Conservation (phyloP, 2,888 invertebrate species). For the Meliscaeva auricollis region DNA sequence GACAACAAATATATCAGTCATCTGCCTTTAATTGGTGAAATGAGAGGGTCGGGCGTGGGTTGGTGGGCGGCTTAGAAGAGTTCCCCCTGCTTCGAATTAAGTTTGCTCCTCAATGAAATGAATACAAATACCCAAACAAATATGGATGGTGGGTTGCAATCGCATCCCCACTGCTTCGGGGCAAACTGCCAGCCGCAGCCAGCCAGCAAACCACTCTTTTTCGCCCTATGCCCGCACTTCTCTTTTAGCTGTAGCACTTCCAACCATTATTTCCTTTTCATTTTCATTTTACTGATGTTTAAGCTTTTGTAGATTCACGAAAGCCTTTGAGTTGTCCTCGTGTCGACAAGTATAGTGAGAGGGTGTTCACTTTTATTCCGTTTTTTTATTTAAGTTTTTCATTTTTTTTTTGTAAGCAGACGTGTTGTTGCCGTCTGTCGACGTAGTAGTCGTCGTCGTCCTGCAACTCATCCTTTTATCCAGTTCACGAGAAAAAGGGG, state of each 20-base stretch:
- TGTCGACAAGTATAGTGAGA: conserved; percentile 62
- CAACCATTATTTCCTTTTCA: conserved; percentile 39
- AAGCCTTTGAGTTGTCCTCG: conserved; percentile 72
- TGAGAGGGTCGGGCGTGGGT: background rate
- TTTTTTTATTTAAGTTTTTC: conserved; percentile 33
- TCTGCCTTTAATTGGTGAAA: conserved; percentile 58
- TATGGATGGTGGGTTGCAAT: conserved; percentile 27
- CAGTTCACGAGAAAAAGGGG: background rate
- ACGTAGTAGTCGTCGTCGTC: conserved; percentile 35
- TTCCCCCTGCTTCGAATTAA: conserved; percentile 29
- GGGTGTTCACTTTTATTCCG: conserved; percentile 42
- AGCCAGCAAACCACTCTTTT: background rate
- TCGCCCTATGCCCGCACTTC: background rate
- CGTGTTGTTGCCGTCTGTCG: conserved; percentile 63
- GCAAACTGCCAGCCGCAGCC: conserved; percentile 26
- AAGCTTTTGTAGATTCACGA: conserved; percentile 65
- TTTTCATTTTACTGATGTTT: conserved; percentile 37
- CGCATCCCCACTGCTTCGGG: background rate
- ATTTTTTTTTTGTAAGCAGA: conserved; percentile 44
- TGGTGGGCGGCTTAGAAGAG: background rate
- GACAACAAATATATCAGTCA: conserved; percentile 55
- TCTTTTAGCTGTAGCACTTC: conserved; percentile 5
- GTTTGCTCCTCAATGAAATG: conserved; percentile 28
- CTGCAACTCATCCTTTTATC: conserved; percentile 47
- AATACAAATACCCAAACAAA: conserved; percentile 55